phyloP scores from a whole-genome alignment of 2,888 invertebrate genomes.

The Nomada hirtipes region DNA sequence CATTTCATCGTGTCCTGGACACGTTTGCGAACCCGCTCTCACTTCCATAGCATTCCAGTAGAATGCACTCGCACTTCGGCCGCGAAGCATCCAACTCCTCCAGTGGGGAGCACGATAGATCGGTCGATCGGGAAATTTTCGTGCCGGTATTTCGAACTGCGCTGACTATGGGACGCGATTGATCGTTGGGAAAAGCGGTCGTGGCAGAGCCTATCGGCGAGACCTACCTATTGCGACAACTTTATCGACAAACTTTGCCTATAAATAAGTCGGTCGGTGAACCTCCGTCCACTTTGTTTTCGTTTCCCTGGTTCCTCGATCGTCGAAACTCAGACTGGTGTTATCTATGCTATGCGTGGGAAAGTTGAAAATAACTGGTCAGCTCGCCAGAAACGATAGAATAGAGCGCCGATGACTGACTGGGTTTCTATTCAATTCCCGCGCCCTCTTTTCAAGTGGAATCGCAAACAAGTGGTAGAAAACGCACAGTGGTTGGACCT shows the following conservation, averaged over 20 bases:
- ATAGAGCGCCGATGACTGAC: background rate
- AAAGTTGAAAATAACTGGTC: background rate
- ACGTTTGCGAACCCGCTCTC: conserved; percentile 17
- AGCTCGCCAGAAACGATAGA: background rate
- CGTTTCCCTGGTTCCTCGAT: conserved; percentile 8
- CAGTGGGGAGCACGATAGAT: too few species aligned
- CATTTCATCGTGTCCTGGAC: background rate
- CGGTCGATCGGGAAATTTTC: too few species aligned
- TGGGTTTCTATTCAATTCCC: too few species aligned
- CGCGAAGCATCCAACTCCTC: too few species aligned
- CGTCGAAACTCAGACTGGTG: conserved; percentile 9
- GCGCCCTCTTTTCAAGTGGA: too few species aligned
- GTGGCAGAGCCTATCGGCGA: too few species aligned
- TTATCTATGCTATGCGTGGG: background rate
- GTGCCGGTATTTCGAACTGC: too few species aligned
- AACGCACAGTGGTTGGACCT: too few species aligned
- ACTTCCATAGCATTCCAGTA: background rate
- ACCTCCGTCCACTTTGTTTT: conserved; percentile 46
- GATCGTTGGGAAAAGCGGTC: too few species aligned
- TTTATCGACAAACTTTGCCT: conserved; percentile 50
- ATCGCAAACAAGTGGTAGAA: too few species aligned
- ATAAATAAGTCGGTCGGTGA: conserved; percentile 48
- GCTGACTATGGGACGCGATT: too few species aligned
- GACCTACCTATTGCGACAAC: conserved; percentile 24
- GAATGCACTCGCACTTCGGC: too few species aligned